Conservation (phyloP, 2,888 invertebrate genomes). For the Cantharis nigra region DNA sequence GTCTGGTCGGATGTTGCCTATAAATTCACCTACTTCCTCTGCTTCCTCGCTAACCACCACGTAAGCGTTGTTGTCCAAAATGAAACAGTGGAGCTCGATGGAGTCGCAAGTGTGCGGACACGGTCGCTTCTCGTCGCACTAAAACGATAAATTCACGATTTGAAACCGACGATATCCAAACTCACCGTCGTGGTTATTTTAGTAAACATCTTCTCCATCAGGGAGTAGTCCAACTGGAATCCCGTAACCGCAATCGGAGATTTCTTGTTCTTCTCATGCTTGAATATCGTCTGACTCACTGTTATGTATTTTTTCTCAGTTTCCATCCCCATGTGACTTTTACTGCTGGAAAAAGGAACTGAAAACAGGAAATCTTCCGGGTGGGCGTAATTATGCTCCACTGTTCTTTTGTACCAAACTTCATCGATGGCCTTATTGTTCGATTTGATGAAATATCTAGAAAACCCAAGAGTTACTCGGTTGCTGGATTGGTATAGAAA, state of each 20-base stretch:
- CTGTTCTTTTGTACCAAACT: conserved; percentile 85
- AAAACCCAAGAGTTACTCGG: conserved; percentile 18
- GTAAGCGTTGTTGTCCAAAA: conserved; percentile 90
- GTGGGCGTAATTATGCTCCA: conserved; percentile 79
- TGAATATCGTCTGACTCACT: conserved; percentile 82
- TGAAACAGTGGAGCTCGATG: conserved; percentile 75
- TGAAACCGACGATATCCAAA: conserved; percentile 1
- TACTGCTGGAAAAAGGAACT: conserved; percentile 64
- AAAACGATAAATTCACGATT: not conserved
- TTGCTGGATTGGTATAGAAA: not conserved
- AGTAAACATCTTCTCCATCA: conserved; percentile 75
- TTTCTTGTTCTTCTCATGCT: conserved; percentile 60
- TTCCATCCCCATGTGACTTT: not conserved
- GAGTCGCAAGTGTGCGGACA: conserved; percentile 63
- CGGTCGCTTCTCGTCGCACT: conserved; percentile 7
- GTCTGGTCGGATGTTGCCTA: conserved; percentile 73
- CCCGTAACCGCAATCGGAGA: conserved; percentile 73
- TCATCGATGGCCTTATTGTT: conserved; percentile 82
- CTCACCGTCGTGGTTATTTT: conserved; percentile 77
- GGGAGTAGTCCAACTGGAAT: conserved; percentile 81
- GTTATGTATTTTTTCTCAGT: conserved; percentile 62
- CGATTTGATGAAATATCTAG: conserved; percentile 70
- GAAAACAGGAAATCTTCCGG: conserved; percentile 79
- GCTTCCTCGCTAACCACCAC: conserved; percentile 76
- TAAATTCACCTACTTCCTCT: conserved; percentile 66